Base-by-base conservation (phyloP, 2,797 vertebrate genomes). In the Halcyon leucocephala region DNA sequence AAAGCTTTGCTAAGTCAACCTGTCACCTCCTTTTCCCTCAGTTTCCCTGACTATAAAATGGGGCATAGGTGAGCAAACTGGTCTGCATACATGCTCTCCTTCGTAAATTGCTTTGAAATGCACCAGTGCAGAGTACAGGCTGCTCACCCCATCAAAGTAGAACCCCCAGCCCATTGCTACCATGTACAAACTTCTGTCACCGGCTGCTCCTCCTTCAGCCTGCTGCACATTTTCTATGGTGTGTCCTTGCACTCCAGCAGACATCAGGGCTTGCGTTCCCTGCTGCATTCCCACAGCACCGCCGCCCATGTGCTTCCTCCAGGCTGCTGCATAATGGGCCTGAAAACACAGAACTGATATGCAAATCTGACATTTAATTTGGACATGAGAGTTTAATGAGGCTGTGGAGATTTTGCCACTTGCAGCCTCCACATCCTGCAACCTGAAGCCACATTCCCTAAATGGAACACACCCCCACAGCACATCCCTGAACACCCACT, bases 281-380 rank as follows among this genome's bases (percentile, higher is more conserved):
- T 44, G 61, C 77, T 54, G 41, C 72, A 49, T 48, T 37, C 49
- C 64, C 70, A 49, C 46, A 60, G 51, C 64, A 58, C 9, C n/a
- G 70, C 64, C 5, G 0, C 21, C 65, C n/a, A 4, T 21, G 44
- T 1, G 2, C 72, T 55, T 84, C 78, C 65, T 85, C 83, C 64
- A 0, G 0, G 61, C 83, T 81, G 90, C 94, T 69, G 77, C 57
- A 62, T 28, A 71, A 87, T 5, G 1, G 86, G 52, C 73, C 90
- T 76, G 64, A 64, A 89, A 94, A 77, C 70, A 69, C 57, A 80
- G 93, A 91, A 72, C 90, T 1, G 1, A 70, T 96, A 96, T 97
- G 96, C 94, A 97, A 96, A 97, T 95, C 93, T 97, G 97, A 94
- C 94, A 97, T 97, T 97, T 97, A 79, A 97, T 97, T 97, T 96